Evolutionary conservation across 2,888 invertebrate species (phyloP).

Genomic region (Pseudoips prasinana): DNA sequence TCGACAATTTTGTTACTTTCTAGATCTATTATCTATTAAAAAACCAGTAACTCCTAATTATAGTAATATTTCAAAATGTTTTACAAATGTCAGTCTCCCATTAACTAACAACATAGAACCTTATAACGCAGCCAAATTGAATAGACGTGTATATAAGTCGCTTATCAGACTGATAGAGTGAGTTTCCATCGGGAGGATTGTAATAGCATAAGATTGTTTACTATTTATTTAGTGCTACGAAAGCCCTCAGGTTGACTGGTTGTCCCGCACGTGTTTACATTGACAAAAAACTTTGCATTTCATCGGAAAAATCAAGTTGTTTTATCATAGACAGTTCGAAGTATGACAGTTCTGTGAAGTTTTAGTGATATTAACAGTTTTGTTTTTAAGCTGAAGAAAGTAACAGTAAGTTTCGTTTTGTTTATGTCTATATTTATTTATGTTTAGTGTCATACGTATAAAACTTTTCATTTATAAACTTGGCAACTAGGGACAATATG

Average conservation of each 20-base stretch:
- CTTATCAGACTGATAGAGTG: constrained; percentile 4
- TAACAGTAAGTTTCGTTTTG: constrained; percentile 12
- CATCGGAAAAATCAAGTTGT: background rate
- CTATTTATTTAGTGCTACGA: constrained; percentile 14
- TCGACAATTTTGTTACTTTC: too few species aligned
- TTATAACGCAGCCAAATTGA: constrained; percentile 6
- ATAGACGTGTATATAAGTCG: constrained; percentile 2
- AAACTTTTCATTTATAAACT: too few species aligned
- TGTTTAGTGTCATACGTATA: too few species aligned
- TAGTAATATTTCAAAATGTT: too few species aligned
- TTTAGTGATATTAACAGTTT: background rate
- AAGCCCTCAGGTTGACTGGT: constrained; percentile 10
- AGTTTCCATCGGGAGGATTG: constrained; percentile 8
- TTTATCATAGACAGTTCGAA: background rate
- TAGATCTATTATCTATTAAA: too few species aligned
- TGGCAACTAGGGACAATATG: too few species aligned
- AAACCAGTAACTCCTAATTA: too few species aligned
- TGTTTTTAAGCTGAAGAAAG: background rate
- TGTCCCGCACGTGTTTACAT: background rate
- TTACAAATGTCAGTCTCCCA: too few species aligned
- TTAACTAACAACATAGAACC: constrained; percentile 1
- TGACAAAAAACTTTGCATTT: too few species aligned
- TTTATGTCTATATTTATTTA: too few species aligned
- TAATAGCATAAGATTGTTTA: constrained; percentile 8
- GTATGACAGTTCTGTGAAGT: constrained; percentile 12